phyloP scores from a whole-genome alignment of 1,140 invertebrate genomes.

The Ridgeia piscesae region DNA sequence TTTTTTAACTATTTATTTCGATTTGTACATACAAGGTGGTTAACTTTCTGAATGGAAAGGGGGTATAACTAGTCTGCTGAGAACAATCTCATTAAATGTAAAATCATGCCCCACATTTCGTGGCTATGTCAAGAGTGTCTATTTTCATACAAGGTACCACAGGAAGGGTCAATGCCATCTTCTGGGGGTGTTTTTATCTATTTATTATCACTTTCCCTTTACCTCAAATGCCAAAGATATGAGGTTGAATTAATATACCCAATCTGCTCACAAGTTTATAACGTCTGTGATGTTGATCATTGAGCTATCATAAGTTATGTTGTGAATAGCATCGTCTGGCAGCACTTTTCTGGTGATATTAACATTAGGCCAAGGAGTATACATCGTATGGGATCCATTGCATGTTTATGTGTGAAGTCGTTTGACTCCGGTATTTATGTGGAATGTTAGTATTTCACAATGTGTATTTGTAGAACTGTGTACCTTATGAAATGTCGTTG shows the following conservation, averaged over 20 bases:
- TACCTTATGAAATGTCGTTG: not conserved
- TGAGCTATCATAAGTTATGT: not conserved
- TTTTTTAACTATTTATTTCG: slow-evolving; percentile 2
- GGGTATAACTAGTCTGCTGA: not conserved
- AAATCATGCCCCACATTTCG: not conserved
- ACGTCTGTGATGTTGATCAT: not conserved
- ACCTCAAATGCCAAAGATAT: not conserved
- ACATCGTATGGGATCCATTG: not conserved
- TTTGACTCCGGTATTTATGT: not conserved
- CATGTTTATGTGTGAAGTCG: not conserved
- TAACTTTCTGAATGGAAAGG: not conserved
- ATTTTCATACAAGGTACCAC: not conserved
- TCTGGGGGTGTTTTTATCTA: not conserved
- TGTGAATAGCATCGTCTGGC: not conserved
- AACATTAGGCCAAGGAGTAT: not conserved
- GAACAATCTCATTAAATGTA: not conserved
- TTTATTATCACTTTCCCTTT: not conserved
- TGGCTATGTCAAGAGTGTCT: not conserved
- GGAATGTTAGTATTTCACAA: not conserved
- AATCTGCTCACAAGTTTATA: not conserved
- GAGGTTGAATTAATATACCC: not conserved
- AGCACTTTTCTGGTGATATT: not conserved
- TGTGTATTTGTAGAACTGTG: not conserved
- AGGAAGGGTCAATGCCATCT: not conserved
- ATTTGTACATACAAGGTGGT: not conserved